phyloP scores from a whole-genome alignment of 2,113 vertebrate species.

The Tragelaphus strepsiceros region DNA sequence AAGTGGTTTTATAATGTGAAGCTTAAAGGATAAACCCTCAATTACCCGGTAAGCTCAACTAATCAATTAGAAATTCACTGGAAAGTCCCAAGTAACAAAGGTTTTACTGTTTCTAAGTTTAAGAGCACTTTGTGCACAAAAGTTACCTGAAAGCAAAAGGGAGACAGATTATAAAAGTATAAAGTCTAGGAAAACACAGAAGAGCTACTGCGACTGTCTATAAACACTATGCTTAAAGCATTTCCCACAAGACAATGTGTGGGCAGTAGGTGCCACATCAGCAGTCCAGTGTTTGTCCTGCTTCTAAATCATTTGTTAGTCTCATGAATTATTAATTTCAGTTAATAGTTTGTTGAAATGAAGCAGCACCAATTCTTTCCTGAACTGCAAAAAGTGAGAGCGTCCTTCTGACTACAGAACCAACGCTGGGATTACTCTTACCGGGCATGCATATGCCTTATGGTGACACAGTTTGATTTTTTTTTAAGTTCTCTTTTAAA shows the following conservation, averaged over 20 bases:
- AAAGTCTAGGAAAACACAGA: background rate
- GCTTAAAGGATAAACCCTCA: background rate
- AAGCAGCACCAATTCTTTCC: background rate
- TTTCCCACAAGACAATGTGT: slow-evolving; percentile 24
- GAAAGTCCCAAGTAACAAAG: slow-evolving; percentile 12
- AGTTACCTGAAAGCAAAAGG: background rate
- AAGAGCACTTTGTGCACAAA: background rate
- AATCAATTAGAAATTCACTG: slow-evolving; percentile 22
- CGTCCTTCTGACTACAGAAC: background rate
- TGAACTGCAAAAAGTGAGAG: background rate
- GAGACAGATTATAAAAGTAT: background rate
- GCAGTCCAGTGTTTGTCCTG: background rate
- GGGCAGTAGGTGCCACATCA: slow-evolving; percentile 67
- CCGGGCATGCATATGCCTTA: background rate
- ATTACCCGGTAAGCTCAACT: slow-evolving; percentile 6
- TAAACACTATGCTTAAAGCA: slow-evolving; percentile 6
- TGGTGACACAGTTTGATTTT: background rate
- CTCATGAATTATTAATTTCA: slow-evolving; percentile 53
- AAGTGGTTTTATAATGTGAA: slow-evolving; percentile 15
- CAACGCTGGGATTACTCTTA: background rate
- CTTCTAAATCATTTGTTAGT: slow-evolving; percentile 31
- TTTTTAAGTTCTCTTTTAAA: background rate
- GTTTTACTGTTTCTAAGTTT: background rate
- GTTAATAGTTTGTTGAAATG: slow-evolving; percentile 18
- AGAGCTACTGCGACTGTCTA: background rate